phyloP scores from a whole-genome alignment of 2,888 invertebrate genomes.

The Nephrotoma appendiculata region DNA sequence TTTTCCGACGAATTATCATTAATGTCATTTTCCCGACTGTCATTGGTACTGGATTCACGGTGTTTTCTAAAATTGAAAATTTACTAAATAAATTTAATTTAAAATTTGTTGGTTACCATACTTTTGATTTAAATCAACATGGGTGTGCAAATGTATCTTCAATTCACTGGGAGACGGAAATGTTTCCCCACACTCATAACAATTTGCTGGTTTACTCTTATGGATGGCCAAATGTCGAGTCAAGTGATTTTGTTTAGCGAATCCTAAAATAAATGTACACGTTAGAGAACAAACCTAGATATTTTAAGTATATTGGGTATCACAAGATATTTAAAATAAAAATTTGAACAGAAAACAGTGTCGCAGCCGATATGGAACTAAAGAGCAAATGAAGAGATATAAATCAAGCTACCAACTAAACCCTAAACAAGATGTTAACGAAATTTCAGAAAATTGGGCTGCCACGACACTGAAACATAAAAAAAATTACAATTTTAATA shows the following conservation, averaged over 20 bases:
- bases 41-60: not conserved
- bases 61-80: not conserved
- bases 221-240: constrained; percentile 11
- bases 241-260: constrained; percentile 11
- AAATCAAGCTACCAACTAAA: not conserved
- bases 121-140: not conserved
- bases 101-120: not conserved
- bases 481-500: not conserved
- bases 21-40: not conserved
- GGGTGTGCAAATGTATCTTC: not conserved
- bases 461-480: not conserved
- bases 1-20: not conserved
- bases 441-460: not conserved
- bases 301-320: not conserved
- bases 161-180: not conserved
- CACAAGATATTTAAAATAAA: not conserved
- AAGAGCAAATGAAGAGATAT: not conserved
- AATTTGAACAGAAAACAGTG: not conserved
- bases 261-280: constrained; percentile 7
- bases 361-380: not conserved
- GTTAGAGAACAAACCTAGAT: not conserved
- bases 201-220: not conserved
- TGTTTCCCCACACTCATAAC: not conserved
- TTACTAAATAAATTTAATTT: not conserved
- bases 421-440: not conserved